These are phyloP conservation scores for Rhineura floridana DNA, from an alignment of 2,113 vertebrate species.

Conservation along the genomic window DNA sequence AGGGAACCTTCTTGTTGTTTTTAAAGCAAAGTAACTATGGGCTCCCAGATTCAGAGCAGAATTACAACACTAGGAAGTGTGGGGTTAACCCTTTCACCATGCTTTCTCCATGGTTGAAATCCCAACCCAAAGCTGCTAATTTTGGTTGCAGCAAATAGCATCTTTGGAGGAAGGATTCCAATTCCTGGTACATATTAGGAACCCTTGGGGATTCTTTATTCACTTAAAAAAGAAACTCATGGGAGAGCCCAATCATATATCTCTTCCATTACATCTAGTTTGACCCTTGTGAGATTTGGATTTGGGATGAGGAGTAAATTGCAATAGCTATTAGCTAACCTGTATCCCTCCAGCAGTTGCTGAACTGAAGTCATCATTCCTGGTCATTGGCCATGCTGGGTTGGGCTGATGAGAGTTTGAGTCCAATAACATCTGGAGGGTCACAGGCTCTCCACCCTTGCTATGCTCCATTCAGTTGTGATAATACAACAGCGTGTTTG, in stretches of 20 bases:
- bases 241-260: not conserved
- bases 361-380: too few relatives aligned
- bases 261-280: not conserved
- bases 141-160: not conserved
- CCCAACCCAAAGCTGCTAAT: not conserved
- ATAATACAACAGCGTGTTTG: not conserved
- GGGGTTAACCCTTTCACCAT: not conserved
- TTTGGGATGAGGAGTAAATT: not conserved
- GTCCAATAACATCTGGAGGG: too few relatives aligned
- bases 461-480: not conserved
- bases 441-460: too few relatives aligned
- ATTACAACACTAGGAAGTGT: too few relatives aligned
- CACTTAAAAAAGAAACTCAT: not conserved
- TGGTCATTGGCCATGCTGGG: too few relatives aligned
- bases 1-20: not conserved
- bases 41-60: not conserved
- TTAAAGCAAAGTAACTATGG: not conserved
- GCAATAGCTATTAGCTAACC: not conserved
- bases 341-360: too few relatives aligned
- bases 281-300: not conserved
- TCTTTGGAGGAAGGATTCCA: not conserved
- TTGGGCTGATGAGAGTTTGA: too few relatives aligned
- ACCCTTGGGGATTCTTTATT: not conserved
- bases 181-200: not conserved
- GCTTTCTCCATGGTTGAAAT: not conserved